Evolutionary conservation across 2,797 vertebrate genomes (phyloP).

Genomic region (Megalops cyprinoides): DNA sequence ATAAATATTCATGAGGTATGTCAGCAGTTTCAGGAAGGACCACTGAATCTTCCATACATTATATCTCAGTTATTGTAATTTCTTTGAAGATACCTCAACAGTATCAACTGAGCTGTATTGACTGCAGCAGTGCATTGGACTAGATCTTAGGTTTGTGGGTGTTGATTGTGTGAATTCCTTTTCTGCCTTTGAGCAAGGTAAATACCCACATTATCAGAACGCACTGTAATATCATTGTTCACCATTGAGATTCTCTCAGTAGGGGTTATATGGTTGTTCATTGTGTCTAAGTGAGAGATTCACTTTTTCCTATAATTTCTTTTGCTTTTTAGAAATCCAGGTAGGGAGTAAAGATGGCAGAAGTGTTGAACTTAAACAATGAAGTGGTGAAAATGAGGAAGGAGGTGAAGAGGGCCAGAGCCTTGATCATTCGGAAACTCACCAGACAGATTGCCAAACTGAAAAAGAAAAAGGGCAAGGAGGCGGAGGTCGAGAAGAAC

Average conservation of each 20-base stretch:
- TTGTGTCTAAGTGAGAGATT: background rate
- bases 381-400: slow-evolving; percentile 96
- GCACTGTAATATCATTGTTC: background rate
- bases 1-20: too few relatives aligned
- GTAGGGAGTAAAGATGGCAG: slow-evolving; percentile 43
- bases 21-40: too few relatives aligned
- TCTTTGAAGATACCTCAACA: too few relatives aligned
- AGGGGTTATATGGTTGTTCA: too few relatives aligned
- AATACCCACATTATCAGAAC: background rate
- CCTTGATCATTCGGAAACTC: slow-evolving; percentile 85
- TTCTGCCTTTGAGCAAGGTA: background rate
- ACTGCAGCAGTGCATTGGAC: background rate
- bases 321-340: slow-evolving; percentile 3
- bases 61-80: too few relatives aligned
- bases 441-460: slow-evolving; percentile 80
- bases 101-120: too few relatives aligned
- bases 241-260: too few relatives aligned
- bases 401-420: slow-evolving; percentile 89
- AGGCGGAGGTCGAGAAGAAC: slow-evolving; percentile 81
- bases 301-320: background rate
- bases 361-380: slow-evolving; percentile 72
- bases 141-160: background rate
- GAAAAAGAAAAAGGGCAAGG: slow-evolving; percentile 88
- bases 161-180: background rate
- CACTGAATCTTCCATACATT: too few relatives aligned